These are phyloP conservation scores for Augochlorella aurata DNA, from an alignment of 2,888 invertebrate genomes.

Conservation along the genomic window DNA sequence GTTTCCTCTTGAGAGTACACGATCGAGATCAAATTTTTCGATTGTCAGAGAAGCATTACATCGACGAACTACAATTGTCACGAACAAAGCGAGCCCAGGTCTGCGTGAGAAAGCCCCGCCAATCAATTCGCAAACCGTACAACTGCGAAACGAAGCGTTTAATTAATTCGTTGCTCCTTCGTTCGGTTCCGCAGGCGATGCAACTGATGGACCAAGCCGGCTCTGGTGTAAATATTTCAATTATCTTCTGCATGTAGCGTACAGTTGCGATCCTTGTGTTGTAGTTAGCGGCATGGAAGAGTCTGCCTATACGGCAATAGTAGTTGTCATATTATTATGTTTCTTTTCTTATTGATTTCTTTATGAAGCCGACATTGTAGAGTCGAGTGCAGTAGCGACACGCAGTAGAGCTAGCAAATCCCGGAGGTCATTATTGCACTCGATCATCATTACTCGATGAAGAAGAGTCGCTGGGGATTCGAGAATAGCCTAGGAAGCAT, in stretches of 20 bases:
- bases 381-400: background rate
- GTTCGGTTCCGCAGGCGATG: slow-evolving; percentile 88
- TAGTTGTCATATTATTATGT: background rate
- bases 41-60: background rate
- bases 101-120: background rate
- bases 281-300: slow-evolving; percentile 59
- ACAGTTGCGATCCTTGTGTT: slow-evolving; percentile 38
- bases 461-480: background rate
- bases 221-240: slow-evolving; percentile 91
- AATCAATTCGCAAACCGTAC: background rate
- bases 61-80: background rate
- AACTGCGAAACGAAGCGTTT: slow-evolving; percentile 13
- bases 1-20: no score
- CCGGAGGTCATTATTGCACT: background rate
- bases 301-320: slow-evolving; percentile 24
- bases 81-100: background rate
- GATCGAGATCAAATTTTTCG: background rate
- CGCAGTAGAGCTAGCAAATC: background rate
- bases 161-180: slow-evolving; percentile 44
- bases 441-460: background rate
- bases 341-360: background rate
- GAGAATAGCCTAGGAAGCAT: slow-evolving; percentile 13
- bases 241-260: slow-evolving; percentile 53
- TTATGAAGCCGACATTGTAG: background rate
- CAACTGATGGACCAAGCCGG: slow-evolving; percentile 95